phyloP scores from a whole-genome alignment of 2,888 invertebrate species.

The Seira ritae region DNA sequence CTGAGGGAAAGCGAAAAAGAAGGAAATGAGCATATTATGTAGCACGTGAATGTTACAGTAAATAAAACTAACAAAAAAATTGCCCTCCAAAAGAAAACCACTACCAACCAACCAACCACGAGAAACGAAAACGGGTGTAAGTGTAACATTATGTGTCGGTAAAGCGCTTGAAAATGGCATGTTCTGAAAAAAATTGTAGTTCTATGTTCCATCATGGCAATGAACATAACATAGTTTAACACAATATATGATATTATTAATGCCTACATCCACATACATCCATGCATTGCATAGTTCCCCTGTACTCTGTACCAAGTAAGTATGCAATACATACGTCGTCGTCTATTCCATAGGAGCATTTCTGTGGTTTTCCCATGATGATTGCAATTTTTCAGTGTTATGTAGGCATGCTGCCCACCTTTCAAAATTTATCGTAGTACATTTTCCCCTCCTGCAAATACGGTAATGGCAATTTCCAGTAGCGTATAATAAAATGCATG shows the following conservation, averaged over 20 bases:
- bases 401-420: constrained; percentile 24
- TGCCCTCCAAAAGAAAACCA: constrained; percentile 11
- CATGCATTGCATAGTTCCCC: no score
- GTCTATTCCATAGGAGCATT: background rate
- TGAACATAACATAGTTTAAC: constrained; percentile 2
- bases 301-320: background rate
- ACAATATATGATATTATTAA: constrained; percentile 4
- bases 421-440: constrained; percentile 20
- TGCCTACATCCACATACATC: no score
- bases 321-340: background rate
- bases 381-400: constrained; percentile 35
- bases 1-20: background rate
- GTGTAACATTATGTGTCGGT: background rate
- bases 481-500: constrained; percentile 19
- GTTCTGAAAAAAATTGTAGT: background rate
- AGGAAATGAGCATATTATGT: constrained; percentile 38
- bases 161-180: constrained; percentile 14
- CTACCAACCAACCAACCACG: background rate
- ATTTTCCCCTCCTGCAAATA: constrained; percentile 17
- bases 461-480: constrained; percentile 8
- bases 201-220: constrained; percentile 3
- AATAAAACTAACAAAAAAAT: constrained; percentile 17
- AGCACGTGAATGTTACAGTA: constrained; percentile 41
- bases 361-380: constrained; percentile 34
- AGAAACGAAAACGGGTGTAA: background rate